Conservation (phyloP, 2,888 invertebrate genomes). For the Aricia artaxerxes region DNA sequence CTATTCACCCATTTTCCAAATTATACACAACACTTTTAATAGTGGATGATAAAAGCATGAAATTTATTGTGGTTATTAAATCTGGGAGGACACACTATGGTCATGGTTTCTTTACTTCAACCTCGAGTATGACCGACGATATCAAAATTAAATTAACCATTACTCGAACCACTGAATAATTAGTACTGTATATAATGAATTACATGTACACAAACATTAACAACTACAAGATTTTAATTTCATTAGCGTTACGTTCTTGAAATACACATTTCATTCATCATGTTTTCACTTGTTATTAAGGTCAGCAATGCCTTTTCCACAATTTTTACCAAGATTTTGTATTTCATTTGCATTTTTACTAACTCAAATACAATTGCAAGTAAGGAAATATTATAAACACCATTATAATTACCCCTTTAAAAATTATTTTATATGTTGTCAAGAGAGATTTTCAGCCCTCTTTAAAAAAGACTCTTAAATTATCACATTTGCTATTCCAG, state of each 20-base stretch:
- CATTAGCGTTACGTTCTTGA: not conserved
- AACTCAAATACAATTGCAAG: not conserved
- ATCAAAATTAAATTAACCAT: not conserved
- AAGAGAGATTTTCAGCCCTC: not conserved
- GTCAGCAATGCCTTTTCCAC: not conserved
- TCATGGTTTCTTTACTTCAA: not conserved
- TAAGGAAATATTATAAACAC: not conserved
- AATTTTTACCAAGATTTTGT: not conserved
- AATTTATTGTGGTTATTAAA: no score
- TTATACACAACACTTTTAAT: no score
- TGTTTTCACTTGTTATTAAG: not conserved
- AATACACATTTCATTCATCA: not conserved
- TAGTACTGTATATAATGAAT: not conserved
- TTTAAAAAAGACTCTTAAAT: not conserved
- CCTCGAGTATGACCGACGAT: not conserved
- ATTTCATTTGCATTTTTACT: not conserved
- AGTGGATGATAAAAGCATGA: no score
- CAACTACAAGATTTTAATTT: not conserved
- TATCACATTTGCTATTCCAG: constrained; percentile 48
- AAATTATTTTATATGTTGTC: not conserved
- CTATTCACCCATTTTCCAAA: no score
- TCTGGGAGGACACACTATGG: not conserved
- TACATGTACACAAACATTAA: not conserved
- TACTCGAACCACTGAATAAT: not conserved
- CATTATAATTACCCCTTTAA: not conserved